Base-by-base conservation (phyloP, 2,797 vertebrate genomes). In the Mallotus villosus region DNA sequence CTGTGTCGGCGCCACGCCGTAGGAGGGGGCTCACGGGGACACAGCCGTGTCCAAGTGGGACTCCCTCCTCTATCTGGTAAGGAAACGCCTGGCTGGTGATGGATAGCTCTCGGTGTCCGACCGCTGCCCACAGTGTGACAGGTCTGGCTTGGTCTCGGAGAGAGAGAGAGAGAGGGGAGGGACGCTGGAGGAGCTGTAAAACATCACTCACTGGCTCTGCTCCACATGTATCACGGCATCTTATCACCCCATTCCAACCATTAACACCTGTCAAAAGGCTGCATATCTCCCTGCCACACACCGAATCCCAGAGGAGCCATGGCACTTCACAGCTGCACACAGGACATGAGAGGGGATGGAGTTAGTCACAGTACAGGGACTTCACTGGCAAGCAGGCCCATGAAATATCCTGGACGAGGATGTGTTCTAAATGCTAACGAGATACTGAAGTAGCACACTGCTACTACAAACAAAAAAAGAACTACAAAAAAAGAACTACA, bases 271-370 rank as follows among this genome's bases (percentile, higher is more conserved):
- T 71, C 75, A 71, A 74, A 60, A 11, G 68, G 77, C 65, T 63
- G 71, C 74, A 73, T 86, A 85, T 84, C 83, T 37, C 64, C 27
- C 64, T 2, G 14, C 78, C 81, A 84, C 74, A 74, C 74, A 32
- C 62, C 8, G 5, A 27, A 27, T 22, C 53, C 68, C 66, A 57
- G 24, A 37, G 49, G 58, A 57, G 37, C 59, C 57, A 34, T 27
- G 16, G 6, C 66, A 65, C 49, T n/a, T 46, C 60, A 63, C 60
- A 74, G 34, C 73, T n/a, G 41, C 64, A 65, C 64, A 65, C 55
- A 46, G 46, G 53, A 60, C 58, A 51, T 12, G 34, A 32, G 8
- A 60, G 61, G 9, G 29, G 19, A 24, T 46, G 29, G 22, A 34
- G 19, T 41, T 32, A 29, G 41, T 67, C n/a, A 41, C n/a, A 16